Percentiles rank a stretch among this genome's conserved stretches.
Evolutionary conservation across 2,888 invertebrate genomes (phyloP).

Genomic region (Hipparchia semele): DNA sequence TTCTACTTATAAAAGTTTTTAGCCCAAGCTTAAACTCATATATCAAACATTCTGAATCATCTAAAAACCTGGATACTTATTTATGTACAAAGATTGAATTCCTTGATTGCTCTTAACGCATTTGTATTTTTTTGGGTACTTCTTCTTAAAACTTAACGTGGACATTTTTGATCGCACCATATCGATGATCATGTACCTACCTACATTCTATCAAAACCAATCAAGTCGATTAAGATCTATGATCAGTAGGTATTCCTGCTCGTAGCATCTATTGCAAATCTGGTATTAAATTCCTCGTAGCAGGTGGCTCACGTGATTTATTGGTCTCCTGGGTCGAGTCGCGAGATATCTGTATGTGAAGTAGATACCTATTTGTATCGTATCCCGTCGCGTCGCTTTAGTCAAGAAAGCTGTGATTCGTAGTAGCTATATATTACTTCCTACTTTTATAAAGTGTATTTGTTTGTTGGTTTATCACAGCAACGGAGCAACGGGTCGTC

Average conservation of each 20-base stretch:
- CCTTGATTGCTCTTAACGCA: no score
- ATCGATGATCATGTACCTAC: background rate
- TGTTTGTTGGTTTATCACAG: no score
- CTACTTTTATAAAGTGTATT: no score
- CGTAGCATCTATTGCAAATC: constrained; percentile 14
- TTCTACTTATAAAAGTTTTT: no score
- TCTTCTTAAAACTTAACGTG: no score
- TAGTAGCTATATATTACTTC: background rate
- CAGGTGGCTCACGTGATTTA: constrained; percentile 18
- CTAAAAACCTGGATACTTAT: no score
- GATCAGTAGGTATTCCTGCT: background rate
- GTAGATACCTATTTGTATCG: constrained; percentile 2
- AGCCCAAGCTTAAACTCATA: no score
- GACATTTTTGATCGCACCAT: background rate
- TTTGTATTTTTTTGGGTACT: no score
- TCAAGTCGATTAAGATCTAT: constrained; percentile 1
- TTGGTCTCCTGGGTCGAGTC: constrained; percentile 4
- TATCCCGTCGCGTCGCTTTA: background rate
- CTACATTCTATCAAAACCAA: background rate
- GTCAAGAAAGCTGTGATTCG: background rate
- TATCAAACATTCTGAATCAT: no score
- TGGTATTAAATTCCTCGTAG: constrained; percentile 21
- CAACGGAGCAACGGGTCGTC: no score
- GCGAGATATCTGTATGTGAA: background rate
- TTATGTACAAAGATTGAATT: no score